Base-by-base conservation (phyloP, 2,888 invertebrate species). In the Dione vanillae region DNA sequence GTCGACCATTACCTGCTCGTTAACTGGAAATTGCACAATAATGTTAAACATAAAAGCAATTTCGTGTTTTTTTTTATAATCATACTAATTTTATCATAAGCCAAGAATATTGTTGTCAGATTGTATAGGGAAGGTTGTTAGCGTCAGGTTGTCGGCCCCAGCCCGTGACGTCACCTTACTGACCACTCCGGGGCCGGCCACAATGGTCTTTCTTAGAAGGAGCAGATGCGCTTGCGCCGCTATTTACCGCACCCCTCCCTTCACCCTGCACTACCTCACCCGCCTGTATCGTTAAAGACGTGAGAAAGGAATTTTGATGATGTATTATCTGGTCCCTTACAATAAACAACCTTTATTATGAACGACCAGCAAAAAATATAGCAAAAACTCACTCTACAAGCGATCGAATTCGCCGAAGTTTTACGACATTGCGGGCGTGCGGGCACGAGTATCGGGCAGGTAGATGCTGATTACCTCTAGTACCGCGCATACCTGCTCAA, bases 121-220 rank as follows among this genome's bases (percentile, higher is more conserved):
- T 71, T 67, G 74, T 72, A 80, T 78, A 79, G 83, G 82, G 85
- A 80, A 82, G 83, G 83, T 75, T 75, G 78, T 75, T 72, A 74
- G 81, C 80, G 84, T 85, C 88, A 90, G 91, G 92, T 91, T 91
- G 92, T 90, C 91, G 91, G 91, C 90, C 91, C 87, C 87, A 80
- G 84, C 87, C 87, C 83, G 92, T 93, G 92, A 93, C 93, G 92
- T 92, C 91, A 92, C 84, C 88, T 85, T 86, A 89, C 90, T 91
- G 91, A 90, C 91, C 91, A 89, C 90, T 89, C 82, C 83, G 86
- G 86, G 87, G 86, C 86, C 87, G 86, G 87, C 86, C 90, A 90
- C 89, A 90, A 89, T 89, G 88, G 90, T 85, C 91, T 90, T 92
- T 91, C 92, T 91, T 82, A 89, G 91, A 92, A 92, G 88, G 88